phyloP scores from a whole-genome alignment of 2,888 invertebrate species.

The Eristalis intricaria region DNA sequence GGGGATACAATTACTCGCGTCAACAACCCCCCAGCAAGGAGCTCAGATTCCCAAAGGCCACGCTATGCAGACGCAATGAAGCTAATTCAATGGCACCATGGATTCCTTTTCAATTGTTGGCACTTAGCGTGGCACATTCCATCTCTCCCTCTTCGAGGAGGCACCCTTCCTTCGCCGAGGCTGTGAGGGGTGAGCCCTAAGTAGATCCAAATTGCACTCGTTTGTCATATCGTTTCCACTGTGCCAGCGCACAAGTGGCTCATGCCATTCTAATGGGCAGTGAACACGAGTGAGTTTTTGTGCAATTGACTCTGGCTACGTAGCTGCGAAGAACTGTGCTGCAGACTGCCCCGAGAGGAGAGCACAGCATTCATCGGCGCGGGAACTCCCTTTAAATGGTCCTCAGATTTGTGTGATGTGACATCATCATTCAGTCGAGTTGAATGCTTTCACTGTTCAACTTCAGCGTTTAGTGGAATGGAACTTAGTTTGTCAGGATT shows the following conservation, averaged over 20 bases:
- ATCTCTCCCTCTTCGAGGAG: background rate
- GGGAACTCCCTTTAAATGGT: background rate
- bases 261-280: background rate
- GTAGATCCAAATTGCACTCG: constrained; percentile 1
- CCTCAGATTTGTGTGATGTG: background rate
- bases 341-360: background rate
- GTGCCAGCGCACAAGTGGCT: background rate
- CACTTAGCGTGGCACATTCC: constrained; percentile 4
- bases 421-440: background rate
- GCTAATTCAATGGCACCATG: background rate
- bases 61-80: background rate
- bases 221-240: background rate
- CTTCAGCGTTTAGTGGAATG: background rate
- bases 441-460: background rate
- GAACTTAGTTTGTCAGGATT: background rate
- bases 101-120: constrained; percentile 4
- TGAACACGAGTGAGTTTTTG: background rate
- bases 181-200: background rate
- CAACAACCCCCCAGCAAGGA: background rate
- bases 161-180: background rate
- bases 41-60: background rate
- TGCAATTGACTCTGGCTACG: background rate
- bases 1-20: background rate
- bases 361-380: background rate
- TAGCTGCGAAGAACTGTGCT: background rate